Base-by-base conservation (phyloP, 2,888 invertebrate genomes). In the Brachylomia viminalis region DNA sequence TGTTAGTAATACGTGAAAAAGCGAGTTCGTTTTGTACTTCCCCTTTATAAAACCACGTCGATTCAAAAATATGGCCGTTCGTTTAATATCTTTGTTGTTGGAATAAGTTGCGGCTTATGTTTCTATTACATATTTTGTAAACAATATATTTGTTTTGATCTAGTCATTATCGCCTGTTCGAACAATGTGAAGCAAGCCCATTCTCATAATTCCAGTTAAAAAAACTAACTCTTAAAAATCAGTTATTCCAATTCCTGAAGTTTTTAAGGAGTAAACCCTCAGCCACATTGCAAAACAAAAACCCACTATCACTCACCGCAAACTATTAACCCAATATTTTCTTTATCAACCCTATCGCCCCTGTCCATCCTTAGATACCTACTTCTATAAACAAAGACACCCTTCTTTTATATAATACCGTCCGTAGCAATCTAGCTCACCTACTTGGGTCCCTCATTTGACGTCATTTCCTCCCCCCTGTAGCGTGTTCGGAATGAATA, bases 371-470 rank as follows among this genome's bases (percentile, higher is more conserved):
- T 49, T 27, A 65, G 61, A 52, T 66, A 62, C 45, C 17, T 20
- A 52, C 54, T 20, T 8, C 54, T 10, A 82, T 68, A 85, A 74
- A 82, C 71, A 81, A 77, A 81, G 38, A 69, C 52, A 54, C 72
- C 72, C 77, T 68, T 79, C 72, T 80, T 79, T 81, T 62, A 81
- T 79, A 78, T 71, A 79, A 73, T 61, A 65, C 75, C 65, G 66
- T 77, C 75, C 65, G 66, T 77, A 58, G 82, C 78, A 77, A 87
- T 82, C 80, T 85, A 82, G 78, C 61, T 72, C 76, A 82, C 85
- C 82, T 87, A 84, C 86, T 85, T 75, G 74, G 65, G 62, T 71
- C 70, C 73, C 76, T 79, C 75, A 78, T 78, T 77, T 77, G 82
- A 85, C 82, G 85, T 85, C 82, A 77, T 80, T 75, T 70, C 75